These are phyloP conservation scores for Ailurus styani DNA, from an alignment of 2,113 vertebrate genomes.

Conservation along the genomic window DNA sequence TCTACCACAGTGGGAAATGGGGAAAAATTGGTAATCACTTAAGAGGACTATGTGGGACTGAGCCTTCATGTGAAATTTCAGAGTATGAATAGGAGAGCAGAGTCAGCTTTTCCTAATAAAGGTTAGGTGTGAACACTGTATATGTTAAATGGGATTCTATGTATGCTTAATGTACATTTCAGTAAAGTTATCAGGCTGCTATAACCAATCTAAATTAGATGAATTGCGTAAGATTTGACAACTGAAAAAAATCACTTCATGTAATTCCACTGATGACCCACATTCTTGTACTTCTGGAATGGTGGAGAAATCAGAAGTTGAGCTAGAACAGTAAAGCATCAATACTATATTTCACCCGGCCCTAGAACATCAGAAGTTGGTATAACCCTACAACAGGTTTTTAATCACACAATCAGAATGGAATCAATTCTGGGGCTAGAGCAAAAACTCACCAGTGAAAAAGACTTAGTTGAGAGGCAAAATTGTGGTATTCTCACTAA, in stretches of 20 bases:
- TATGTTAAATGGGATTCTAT: not conserved
- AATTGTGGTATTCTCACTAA: not conserved
- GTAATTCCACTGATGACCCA: not conserved
- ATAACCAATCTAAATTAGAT: not conserved
- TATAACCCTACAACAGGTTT: not conserved
- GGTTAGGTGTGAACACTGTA: not conserved
- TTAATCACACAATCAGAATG: not conserved
- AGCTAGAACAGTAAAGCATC: not conserved
- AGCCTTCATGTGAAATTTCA: not conserved
- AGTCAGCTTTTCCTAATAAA: not conserved
- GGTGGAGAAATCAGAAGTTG: not conserved
- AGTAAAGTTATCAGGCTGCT: not conserved
- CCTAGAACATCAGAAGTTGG: not conserved
- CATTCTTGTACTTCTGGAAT: not conserved
- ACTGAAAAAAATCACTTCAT: not conserved
- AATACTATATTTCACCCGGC: not conserved
- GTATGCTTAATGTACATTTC: not conserved
- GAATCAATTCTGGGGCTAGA: not conserved
- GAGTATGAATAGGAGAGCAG: not conserved
- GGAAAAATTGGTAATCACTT: not conserved
- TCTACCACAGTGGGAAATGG: not conserved
- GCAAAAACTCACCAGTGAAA: not conserved
- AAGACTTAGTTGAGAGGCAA: not conserved
- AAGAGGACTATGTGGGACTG: not conserved
- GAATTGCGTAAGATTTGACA: not conserved